Evolutionary conservation across 2,797 vertebrate species (phyloP), one percentile per base, ranked within the genome.

Genomic region (Percopsis omiscomaycus): DNA sequence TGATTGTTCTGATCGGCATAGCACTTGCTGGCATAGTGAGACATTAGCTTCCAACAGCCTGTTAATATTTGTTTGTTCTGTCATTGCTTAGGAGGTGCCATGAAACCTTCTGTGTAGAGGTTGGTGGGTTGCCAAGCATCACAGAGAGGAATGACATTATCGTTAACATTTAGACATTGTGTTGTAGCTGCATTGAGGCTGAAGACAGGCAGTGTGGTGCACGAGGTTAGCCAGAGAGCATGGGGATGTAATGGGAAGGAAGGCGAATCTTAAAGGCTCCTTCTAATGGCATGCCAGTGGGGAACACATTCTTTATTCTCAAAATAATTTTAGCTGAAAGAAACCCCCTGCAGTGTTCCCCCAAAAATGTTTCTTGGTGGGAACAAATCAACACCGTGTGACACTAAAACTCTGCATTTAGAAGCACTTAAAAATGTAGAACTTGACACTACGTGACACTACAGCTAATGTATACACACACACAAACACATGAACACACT

Each of bases 141-240:
- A 60, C 61, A 68, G 50, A 81, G 54, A 82, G 78, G 74, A 86
- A 80, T 79, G 78, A 82, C 64, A 68, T 62, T 49, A 74, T 62
- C 13, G 14, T 83, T 81, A 85, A 79, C 78, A 66, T 86, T 84
- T 69, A 75, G 71, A 72, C 56, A 66, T 73, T 45, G 50, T 69
- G 69, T 69, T 76, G 61, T 78, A 66, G 80, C 84, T 82, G 75
- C 71, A 60, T 62, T 69, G 69, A 69, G 55, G 46, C 61, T 69
- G 61, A 71, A 49, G 59, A 71, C 61, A 55, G 30, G 16, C 44
- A 60, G 61, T 15, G 4, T 22, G 28, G 28, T 55, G 49, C 60
- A 64, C 29, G 52, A 49, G 55, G 61, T 60, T 64, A 48, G 61
- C 49, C 62, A 66, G 63, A 69, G 51, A 72, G 55, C 58, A 49